These are phyloP conservation scores for Nesoenas mayeri DNA, from an alignment of 2,113 vertebrate genomes.

Conservation along the genomic window DNA sequence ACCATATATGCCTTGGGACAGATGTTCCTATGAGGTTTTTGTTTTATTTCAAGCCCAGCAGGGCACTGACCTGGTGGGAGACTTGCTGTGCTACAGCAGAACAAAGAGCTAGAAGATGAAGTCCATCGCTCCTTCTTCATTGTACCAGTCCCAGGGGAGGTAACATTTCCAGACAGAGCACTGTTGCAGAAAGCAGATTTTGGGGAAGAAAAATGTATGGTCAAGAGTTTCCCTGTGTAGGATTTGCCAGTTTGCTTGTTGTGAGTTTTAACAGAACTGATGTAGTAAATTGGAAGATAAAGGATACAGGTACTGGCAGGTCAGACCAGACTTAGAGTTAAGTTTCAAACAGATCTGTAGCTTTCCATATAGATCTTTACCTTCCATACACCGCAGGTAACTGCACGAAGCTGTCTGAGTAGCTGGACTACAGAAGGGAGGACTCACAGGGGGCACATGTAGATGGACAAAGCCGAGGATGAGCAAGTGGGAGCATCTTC, in stretches of 20 bases:
- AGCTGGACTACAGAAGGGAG: background rate
- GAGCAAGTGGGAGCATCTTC: rapidly evolving
- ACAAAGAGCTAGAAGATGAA: background rate
- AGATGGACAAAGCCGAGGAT: background rate
- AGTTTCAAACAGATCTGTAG: background rate
- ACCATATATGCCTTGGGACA: background rate
- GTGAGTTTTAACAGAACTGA: background rate
- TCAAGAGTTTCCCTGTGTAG: background rate
- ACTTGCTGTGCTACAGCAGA: background rate
- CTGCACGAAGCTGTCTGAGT: background rate
- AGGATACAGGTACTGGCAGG: rapidly evolving
- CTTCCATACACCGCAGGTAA: background rate
- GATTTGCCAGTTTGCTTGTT: background rate
- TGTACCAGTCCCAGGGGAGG: background rate
- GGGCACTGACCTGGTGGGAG: too few species aligned
- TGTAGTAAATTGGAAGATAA: background rate
- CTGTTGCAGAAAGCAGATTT: background rate
- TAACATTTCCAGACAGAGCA: background rate
- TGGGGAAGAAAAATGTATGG: rapidly evolving
- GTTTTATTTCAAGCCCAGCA: rapidly evolving
- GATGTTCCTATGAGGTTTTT: background rate
- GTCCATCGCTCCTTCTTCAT: background rate
- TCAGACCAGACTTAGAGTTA: background rate
- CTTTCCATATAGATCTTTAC: background rate
- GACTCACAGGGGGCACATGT: rapidly evolving